A percentile compares a stretch with the other conserved stretches of the same genome.
Evolutionary conservation across 2,113 vertebrate genomes (phyloP).

Genomic region (Bolborhynchus lineola): DNA sequence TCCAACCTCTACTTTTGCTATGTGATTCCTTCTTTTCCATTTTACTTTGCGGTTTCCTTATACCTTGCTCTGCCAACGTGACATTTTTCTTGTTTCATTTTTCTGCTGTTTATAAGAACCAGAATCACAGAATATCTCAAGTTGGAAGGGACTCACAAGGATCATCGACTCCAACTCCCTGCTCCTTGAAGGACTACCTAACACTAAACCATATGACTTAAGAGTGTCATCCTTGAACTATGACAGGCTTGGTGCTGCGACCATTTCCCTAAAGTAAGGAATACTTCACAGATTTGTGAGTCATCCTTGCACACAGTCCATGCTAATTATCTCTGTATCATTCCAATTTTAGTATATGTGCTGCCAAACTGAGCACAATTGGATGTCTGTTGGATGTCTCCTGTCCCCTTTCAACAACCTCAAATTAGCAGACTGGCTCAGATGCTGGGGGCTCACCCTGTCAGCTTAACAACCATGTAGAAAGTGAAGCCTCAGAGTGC

Average conservation of each 20-base stretch:
- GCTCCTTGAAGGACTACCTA: neutral
- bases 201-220: neutral
- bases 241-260: neutral
- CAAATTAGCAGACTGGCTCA: neutral
- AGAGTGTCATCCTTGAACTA: neutral
- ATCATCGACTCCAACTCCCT: fast-evolving
- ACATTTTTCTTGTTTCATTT: neutral
- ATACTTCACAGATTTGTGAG: slow-evolving; percentile 52
- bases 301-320: slow-evolving; percentile 51
- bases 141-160: neutral
- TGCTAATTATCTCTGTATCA: neutral
- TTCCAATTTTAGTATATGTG: neutral
- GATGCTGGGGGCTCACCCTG: neutral
- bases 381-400: neutral
- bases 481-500: neutral
- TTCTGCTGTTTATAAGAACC: neutral
- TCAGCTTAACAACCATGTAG: neutral
- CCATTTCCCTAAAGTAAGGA: neutral
- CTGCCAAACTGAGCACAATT: neutral
- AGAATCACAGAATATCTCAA: neutral
- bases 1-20: neutral
- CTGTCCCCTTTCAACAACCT: neutral
- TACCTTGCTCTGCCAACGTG: neutral
- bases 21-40: neutral
- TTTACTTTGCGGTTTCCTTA: neutral